Evolutionary conservation across 2,888 invertebrate genomes (phyloP).

Genomic region (Cataglyphis altisquamis): DNA sequence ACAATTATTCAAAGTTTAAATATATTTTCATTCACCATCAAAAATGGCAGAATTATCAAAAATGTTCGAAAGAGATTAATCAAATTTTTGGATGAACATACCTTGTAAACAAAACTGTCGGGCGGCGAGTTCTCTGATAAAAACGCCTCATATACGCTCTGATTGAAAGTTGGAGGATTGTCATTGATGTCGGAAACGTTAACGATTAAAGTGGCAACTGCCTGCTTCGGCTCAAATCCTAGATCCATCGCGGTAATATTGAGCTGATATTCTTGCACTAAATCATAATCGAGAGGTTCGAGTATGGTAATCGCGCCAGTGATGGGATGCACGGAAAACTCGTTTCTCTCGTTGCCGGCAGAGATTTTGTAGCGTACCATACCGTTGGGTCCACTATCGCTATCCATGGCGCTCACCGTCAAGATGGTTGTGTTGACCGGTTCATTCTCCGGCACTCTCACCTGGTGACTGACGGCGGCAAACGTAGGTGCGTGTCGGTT

Average conservation of each 20-base stretch:
- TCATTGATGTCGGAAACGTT: conserved; percentile 97
- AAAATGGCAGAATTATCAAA: not conserved
- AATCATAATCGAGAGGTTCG: conserved; percentile 94
- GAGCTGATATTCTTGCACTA: conserved; percentile 93
- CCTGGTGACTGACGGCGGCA: conserved; percentile 94
- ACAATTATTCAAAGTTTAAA: not conserved
- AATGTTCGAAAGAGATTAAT: not conserved
- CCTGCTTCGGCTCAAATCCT: conserved; percentile 92
- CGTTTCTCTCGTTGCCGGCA: conserved; percentile 93
- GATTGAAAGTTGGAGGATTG: conserved; percentile 95
- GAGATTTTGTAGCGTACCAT: conserved; percentile 94
- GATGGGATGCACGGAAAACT: conserved; percentile 92
- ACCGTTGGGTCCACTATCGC: conserved; percentile 96
- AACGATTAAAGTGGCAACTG: conserved; percentile 94
- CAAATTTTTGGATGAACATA: not conserved
- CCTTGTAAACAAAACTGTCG: conserved; percentile 84
- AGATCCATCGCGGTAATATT: conserved; percentile 96
- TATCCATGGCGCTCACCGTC: conserved; percentile 94
- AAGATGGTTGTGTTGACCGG: conserved; percentile 94
- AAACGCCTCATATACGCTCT: conserved; percentile 91
- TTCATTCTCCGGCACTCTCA: conserved; percentile 96
- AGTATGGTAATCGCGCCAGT: conserved; percentile 94
- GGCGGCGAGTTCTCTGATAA: conserved; percentile 94
- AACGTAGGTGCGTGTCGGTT: conserved; percentile 94
- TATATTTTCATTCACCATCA: not conserved